These are phyloP conservation scores for Deroplatys truncata DNA, from an alignment of 2,888 invertebrate genomes.

Conservation along the genomic window DNA sequence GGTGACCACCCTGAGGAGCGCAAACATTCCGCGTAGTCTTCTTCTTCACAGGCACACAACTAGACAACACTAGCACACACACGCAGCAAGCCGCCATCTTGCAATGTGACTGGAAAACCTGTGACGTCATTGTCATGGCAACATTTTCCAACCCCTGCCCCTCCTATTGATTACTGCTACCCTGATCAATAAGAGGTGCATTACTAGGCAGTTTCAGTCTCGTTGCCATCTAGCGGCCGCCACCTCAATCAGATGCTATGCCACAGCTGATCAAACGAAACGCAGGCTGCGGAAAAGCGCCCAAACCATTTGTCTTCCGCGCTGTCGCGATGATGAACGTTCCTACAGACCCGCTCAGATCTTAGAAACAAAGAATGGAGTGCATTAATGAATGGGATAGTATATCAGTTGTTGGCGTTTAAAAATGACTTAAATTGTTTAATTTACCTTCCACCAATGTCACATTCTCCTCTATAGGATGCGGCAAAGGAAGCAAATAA, in stretches of 20 bases:
- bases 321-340: no score
- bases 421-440: no score
- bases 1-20: background rate
- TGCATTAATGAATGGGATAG: no score
- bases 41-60: constrained; percentile 6
- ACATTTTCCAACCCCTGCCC: constrained; percentile 2
- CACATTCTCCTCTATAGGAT: no score
- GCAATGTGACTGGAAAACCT: constrained; percentile 14
- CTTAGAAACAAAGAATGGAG: no score
- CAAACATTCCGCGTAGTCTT: background rate
- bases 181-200: constrained; percentile 5
- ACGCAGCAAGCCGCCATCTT: constrained; percentile 16
- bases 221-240: background rate
- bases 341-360: no score
- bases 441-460: no score
- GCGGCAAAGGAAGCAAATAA: no score
- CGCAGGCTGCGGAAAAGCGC: no score
- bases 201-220: background rate
- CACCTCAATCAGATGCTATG: background rate
- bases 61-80: constrained; percentile 13
- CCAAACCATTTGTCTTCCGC: no score
- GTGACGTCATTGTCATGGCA: constrained; percentile 17
- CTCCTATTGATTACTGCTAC: constrained; percentile 10
- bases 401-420: no score
- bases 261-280: background rate